Conservation (phyloP, 2,797 vertebrate species). For the Bradypodion pumilum region DNA sequence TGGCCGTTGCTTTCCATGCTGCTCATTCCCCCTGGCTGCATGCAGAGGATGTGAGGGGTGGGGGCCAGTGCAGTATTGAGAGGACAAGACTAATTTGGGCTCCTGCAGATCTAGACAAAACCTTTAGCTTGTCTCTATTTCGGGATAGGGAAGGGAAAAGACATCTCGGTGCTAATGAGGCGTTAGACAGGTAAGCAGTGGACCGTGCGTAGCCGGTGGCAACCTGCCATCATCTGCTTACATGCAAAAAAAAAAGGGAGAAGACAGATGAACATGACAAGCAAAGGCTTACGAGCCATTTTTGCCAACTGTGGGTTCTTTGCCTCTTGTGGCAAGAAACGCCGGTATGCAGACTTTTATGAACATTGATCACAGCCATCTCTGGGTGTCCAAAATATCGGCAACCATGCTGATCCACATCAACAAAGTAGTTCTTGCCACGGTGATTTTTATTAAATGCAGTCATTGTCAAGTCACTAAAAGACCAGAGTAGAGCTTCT, state of each 20-base stretch:
- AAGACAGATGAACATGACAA: neutral
- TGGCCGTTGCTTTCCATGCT: neutral
- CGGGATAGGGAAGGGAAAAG: neutral
- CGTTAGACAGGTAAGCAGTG: neutral
- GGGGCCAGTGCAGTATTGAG: neutral
- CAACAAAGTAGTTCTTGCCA: too few species aligned
- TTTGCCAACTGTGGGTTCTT: neutral
- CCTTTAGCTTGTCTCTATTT: neutral
- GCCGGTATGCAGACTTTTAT: neutral
- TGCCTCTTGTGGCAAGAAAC: neutral
- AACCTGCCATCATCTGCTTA: slow-evolving; percentile 1
- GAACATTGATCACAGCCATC: neutral
- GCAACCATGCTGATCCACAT: too few species aligned
- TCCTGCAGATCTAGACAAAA: neutral
- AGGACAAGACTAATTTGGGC: neutral
- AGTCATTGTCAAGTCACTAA: too few species aligned
- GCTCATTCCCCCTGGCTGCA: neutral
- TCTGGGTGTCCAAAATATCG: too few species aligned
- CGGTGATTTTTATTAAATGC: too few species aligned
- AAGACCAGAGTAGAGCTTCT: too few species aligned
- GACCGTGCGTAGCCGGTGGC: neutral
- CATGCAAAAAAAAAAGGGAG: neutral
- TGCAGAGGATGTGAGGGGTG: too few species aligned
- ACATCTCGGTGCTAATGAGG: neutral
- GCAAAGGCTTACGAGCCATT: neutral